A percentile compares a stretch with the other conserved stretches of the same genome.
Conservation (phyloP, 2,113 vertebrate species). For the Myotis lucifugus region DNA sequence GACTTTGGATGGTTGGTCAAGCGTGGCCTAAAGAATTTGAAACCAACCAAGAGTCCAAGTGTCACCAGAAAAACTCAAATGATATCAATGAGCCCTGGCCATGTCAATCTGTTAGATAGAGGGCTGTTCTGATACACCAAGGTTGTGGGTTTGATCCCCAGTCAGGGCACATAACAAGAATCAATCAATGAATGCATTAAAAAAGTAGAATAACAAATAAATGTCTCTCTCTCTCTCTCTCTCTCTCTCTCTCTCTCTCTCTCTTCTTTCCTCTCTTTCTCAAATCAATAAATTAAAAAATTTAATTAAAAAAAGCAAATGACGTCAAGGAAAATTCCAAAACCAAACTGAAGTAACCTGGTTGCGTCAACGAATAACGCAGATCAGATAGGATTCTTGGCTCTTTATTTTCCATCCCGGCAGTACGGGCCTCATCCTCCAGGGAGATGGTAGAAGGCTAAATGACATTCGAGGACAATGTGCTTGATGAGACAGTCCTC, state of each 20-base stretch:
- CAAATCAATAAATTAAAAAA: neutral
- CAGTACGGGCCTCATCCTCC: neutral
- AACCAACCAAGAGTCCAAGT: neutral
- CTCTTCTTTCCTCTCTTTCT: neutral
- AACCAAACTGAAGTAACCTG: constrained; percentile 7
- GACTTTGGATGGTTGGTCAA: neutral
- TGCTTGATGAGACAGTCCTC: neutral
- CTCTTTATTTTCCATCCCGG: neutral
- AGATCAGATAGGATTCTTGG: neutral
- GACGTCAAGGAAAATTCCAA: constrained; percentile 33
- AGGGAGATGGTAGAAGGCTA: neutral
- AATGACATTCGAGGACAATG: neutral
- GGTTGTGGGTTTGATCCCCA: neutral
- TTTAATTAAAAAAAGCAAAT: neutral
- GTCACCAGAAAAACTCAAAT: constrained; percentile 34
- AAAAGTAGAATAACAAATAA: neutral
- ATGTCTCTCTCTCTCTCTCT: neutral
- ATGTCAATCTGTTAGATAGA: neutral
- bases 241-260: no score
- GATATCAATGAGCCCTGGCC: neutral
- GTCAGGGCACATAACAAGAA: neutral
- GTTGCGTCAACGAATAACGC: neutral
- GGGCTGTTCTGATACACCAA: neutral
- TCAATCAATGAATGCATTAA: neutral
- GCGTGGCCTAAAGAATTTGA: constrained; percentile 2